Conservation (phyloP, 2,113 vertebrate species). For the Otis tarda region DNA sequence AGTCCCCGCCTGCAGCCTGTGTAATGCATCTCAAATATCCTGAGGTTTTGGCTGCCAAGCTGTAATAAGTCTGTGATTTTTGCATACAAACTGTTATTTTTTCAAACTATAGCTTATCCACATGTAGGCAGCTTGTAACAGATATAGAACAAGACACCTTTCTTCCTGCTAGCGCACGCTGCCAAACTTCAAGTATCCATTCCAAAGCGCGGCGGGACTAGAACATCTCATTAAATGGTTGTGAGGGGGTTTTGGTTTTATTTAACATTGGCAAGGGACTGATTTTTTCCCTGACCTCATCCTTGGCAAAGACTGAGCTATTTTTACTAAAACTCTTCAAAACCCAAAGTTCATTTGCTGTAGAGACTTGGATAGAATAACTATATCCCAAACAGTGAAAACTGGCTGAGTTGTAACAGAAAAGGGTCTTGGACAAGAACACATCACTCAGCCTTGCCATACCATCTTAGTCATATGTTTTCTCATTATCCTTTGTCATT, state of each 20-base stretch:
- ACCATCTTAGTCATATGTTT: neutral
- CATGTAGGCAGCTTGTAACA: neutral
- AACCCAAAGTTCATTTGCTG: neutral
- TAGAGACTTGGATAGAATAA: neutral
- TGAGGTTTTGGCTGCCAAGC: neutral
- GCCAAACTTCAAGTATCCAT: neutral
- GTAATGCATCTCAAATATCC: neutral
- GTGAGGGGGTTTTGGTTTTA: neutral
- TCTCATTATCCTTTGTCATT: neutral
- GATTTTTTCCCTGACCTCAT: conserved; percentile 6
- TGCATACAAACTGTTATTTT: neutral
- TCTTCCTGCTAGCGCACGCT: neutral
- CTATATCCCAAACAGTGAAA: neutral
- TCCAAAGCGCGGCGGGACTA: neutral
- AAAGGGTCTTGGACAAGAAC: neutral
- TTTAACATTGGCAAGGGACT: neutral
- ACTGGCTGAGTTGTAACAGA: neutral
- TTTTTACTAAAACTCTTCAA: neutral
- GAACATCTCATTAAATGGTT: neutral
- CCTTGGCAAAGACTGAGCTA: neutral
- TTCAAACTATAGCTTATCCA: neutral
- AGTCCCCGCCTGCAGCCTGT: neutral
- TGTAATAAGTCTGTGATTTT: neutral
- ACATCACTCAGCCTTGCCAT: accelerated
- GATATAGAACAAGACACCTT: neutral